Base-by-base conservation (phyloP, 2,797 vertebrate species). In the Columba guinea region DNA sequence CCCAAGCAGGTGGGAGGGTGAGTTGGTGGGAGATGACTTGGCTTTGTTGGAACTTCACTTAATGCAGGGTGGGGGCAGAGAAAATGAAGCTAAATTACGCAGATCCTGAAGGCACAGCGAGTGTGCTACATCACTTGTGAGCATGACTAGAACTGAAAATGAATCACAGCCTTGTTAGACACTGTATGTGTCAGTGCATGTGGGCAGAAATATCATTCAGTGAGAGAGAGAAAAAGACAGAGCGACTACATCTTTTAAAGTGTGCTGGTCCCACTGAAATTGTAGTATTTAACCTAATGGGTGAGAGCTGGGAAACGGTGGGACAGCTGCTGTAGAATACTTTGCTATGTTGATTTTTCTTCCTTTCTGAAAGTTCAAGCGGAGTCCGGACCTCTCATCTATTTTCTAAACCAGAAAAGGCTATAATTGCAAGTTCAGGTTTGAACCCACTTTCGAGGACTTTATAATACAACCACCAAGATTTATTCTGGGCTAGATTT, bases 141-240 rank as follows among this genome's bases (percentile, higher is more conserved):
- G 97, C 94, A 93, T 95, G 95, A 95, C 92, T 96, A 92, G 90
- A 96, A 95, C 95, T 76, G 83, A 87, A 70, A 94, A 94, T 98
- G 97, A 98, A 97, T 98, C 97, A 94, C 90, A 95, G 95, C 95
- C 92, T 92, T 97, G 95, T 96, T 92, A 96, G 96, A 96, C 95
- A 95, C 95, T 89, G 85, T 80, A 56, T 97, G 96, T 98, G 97
- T 98, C 97, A 95, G 73, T 56, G 37, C 94, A 90, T 62, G 95
- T 98, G 97, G 98, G 97, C 90, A 95, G 96, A 95, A 95, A 95
- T 93, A 95, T 95, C 97, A 93, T 62, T 79, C 92, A 95, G 90
- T 5, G 78, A 87, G 93, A 91, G 90, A 71, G 85, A 78, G 68
- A 90, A 82, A 89, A 87, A 93, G 84, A 87, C 48, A 74, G 84